These are phyloP conservation scores for Drosophila carrolli DNA, from an alignment of 1,140 invertebrate genomes.

Conservation along the genomic window DNA sequence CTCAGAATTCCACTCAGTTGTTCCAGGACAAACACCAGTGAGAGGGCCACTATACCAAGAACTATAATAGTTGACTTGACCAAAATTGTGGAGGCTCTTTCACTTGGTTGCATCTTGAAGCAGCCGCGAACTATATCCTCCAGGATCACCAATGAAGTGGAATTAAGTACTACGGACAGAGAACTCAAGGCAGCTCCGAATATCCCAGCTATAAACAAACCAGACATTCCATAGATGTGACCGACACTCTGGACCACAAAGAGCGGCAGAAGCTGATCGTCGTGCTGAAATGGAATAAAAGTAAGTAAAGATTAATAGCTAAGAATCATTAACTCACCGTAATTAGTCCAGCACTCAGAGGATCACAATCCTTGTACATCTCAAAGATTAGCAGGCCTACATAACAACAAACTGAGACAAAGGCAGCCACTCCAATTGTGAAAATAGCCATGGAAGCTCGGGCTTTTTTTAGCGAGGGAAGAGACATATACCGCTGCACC, in stretches of 20 bases:
- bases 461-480: slow-evolving; percentile 88
- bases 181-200: slow-evolving; percentile 92
- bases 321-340: slow-evolving; percentile 31
- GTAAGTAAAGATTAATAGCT: not conserved
- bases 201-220: slow-evolving; percentile 91
- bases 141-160: slow-evolving; percentile 91
- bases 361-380: slow-evolving; percentile 91
- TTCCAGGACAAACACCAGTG: slow-evolving; percentile 89
- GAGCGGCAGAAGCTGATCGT: slow-evolving; percentile 90
- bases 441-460: slow-evolving; percentile 88
- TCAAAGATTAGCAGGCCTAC: slow-evolving; percentile 90
- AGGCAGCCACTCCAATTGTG: slow-evolving; percentile 88
- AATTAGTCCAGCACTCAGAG: slow-evolving; percentile 86
- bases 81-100: slow-evolving; percentile 87
- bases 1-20: slow-evolving; percentile 90
- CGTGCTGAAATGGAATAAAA: slow-evolving; percentile 76
- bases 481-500: slow-evolving; percentile 93
- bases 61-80: slow-evolving; percentile 88
- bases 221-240: slow-evolving; percentile 89
- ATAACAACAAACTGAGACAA: slow-evolving; percentile 90
- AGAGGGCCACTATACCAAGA: slow-evolving; percentile 88
- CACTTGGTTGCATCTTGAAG: slow-evolving; percentile 87
- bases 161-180: slow-evolving; percentile 92
- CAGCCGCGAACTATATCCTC: slow-evolving; percentile 92
- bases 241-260: slow-evolving; percentile 89